Percentiles rank a stretch among this genome's conserved stretches.
phyloP scores from a whole-genome alignment of 2,888 invertebrate genomes.

The Melanostoma mellinum region DNA sequence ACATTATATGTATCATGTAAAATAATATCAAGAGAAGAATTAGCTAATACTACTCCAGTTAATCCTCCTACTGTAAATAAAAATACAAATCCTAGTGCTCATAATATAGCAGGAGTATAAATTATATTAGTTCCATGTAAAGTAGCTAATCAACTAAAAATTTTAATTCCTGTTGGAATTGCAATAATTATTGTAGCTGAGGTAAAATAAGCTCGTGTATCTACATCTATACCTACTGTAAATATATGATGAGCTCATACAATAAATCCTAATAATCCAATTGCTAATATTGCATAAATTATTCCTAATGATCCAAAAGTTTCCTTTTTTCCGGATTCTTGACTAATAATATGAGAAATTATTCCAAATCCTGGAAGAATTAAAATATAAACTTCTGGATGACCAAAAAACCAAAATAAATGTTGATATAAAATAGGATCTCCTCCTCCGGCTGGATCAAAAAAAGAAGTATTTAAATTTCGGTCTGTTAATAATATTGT shows the following conservation, averaged over 20 bases:
- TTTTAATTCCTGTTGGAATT: slow-evolving; percentile 92
- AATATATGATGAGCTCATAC: slow-evolving; percentile 94
- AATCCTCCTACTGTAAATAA: slow-evolving; percentile 90
- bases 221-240: slow-evolving; percentile 91
- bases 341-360: slow-evolving; percentile 90
- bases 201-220: slow-evolving; percentile 92
- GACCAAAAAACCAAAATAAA: slow-evolving; percentile 94
- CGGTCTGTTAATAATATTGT: slow-evolving; percentile 91
- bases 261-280: slow-evolving; percentile 92
- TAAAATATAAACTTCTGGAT: slow-evolving; percentile 93
- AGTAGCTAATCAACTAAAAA: slow-evolving; percentile 90
- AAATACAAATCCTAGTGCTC: slow-evolving; percentile 89
- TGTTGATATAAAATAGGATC: slow-evolving; percentile 92
- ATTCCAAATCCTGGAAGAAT: slow-evolving; percentile 92
- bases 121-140: slow-evolving; percentile 86
- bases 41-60: slow-evolving; percentile 86
- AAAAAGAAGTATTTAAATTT: slow-evolving; percentile 91
- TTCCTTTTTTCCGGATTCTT: slow-evolving; percentile 89
- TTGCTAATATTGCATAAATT: slow-evolving; percentile 92
- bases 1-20: slow-evolving; percentile 93
- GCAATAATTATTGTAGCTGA: slow-evolving; percentile 94
- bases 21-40: slow-evolving; percentile 90
- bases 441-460: slow-evolving; percentile 90
- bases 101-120: slow-evolving; percentile 85
- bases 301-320: slow-evolving; percentile 88